Base-by-base conservation (phyloP, 2,797 vertebrate species). In the Calcarius lapponicus region DNA sequence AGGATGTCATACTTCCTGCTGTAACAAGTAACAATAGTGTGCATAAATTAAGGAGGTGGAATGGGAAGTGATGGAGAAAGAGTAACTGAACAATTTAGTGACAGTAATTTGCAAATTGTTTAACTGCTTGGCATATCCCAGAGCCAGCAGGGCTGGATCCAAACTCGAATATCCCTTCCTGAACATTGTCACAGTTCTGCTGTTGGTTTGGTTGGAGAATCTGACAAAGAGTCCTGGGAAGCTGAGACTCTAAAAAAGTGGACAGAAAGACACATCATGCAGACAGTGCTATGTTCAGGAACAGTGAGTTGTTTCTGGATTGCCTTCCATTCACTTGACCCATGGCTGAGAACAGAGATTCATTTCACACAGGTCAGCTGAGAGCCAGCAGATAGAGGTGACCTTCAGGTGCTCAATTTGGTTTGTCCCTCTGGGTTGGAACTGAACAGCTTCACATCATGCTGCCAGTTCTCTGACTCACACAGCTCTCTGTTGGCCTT, bases 391-490 rank as follows among this genome's bases (percentile, higher is more conserved):
- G 60, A 74, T 17, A 53, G 78, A 90, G 88, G 88, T 93, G 96
- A 96, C 96, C 78, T 94, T 97, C 90, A 93, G 88, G 91, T 90
- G 36, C 45, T 94, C 83, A 54, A 1, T 76, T 88, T 61, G 61
- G 42, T 92, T 93, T 73, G 79, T 88, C 94, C 74, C 90, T 48
- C 34, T 71, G 64, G 53, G 61, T 67, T 92, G 92, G 85, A 95
- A 92, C 86, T 85, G 88, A 95, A 80, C 86, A 88, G 83, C 67
- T 69, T 92, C 9, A 1, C 60, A 28, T 90, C 11, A 6, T 75
- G 85, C 94, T 96, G 95, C 96, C 95, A 95, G 91, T 92, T 94
- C 80, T 90, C 90, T 97, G 94, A 96, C 67, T 94, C 91, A 97
- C 80, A 81, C 74, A 90, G 90, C 64, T 88, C 58, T 83, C 67